Percentiles rank a stretch among this genome's conserved stretches.
phyloP scores from a whole-genome alignment of 1,140 invertebrate species.

The Scaptodrosophila lebanonensis region DNA sequence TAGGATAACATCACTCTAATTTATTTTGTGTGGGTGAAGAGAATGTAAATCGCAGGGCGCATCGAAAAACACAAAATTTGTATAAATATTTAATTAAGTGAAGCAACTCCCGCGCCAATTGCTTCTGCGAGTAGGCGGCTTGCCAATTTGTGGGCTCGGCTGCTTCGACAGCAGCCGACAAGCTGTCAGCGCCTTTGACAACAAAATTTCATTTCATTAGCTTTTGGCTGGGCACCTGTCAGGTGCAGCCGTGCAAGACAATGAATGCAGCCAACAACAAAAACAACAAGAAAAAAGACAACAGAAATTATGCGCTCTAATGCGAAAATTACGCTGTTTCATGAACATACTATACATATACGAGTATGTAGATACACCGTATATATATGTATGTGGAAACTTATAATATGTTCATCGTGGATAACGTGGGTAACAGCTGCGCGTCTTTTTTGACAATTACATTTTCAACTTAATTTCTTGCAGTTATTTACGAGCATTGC shows the following conservation, averaged over 20 bases:
- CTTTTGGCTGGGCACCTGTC: neutral
- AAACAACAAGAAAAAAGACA: neutral
- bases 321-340: slow-evolving; percentile 56
- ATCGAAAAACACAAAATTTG: too few relatives aligned
- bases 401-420: neutral
- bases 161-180: neutral
- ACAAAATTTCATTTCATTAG: too few relatives aligned
- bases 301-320: slow-evolving; percentile 39
- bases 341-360: too few relatives aligned
- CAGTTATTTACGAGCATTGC: too few relatives aligned
- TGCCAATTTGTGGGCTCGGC: neutral
- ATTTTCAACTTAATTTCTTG: slow-evolving; percentile 57
- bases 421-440: neutral
- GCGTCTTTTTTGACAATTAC: slow-evolving; percentile 44
- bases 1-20: too few relatives aligned
- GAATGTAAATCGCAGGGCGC: too few relatives aligned
- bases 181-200: neutral
- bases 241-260: neutral
- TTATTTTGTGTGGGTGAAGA: too few relatives aligned
- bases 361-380: too few relatives aligned
- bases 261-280: neutral
- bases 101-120: neutral
- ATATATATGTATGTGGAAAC: neutral
- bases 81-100: neutral
- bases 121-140: too few relatives aligned